Evolutionary conservation across 2,797 vertebrate genomes (phyloP), one percentile per base, ranked within the genome.

Genomic region (Thunnus albacares): DNA sequence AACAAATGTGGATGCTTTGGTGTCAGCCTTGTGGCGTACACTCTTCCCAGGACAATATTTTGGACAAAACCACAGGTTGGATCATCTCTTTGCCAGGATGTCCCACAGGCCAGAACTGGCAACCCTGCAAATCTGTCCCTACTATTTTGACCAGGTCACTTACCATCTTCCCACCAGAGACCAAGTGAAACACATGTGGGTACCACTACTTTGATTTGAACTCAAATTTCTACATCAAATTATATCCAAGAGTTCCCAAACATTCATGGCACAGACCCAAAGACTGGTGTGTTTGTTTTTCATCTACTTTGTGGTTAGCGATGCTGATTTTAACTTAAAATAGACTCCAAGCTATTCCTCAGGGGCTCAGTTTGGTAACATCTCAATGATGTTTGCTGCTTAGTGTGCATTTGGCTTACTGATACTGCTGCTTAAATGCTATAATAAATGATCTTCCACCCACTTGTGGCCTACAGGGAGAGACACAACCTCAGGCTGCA

Each of bases 91-190:
- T 64, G 26, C 28, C 45, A 58, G 1, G 43, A 58, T 81, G 78
- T 68, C 67, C 7, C 30, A 28, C 3, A 4, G 4, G 15, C 88
- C 78, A 43, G 84, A 82, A 14, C 0, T 14, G 41, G 78, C 80
- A 3, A 38, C 55, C 22, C 38, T 60, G 30, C 53, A 35, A 15
- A n/a, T 92, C 26, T 90, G 86, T 56, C 81, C 82, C 0, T 84
- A 79, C 70, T 89, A 82, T 30, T 89, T 91, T 30, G 85, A 92
- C 81, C 86, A 84, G 11, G 86, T 91, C 75, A 75, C 82, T 52
- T 74, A 71, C 38, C 77, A 1, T 10, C 83, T 90, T 53, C 82
- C 86, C 17, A 59, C 30, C 28, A 62, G 55, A 65, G 26, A 61
- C 8, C 58, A 57, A 67, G 73, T 65, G 38, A 75, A 43, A 51